phyloP scores from a whole-genome alignment of 2,797 vertebrate genomes.

The Phataginus tetradactyla region DNA sequence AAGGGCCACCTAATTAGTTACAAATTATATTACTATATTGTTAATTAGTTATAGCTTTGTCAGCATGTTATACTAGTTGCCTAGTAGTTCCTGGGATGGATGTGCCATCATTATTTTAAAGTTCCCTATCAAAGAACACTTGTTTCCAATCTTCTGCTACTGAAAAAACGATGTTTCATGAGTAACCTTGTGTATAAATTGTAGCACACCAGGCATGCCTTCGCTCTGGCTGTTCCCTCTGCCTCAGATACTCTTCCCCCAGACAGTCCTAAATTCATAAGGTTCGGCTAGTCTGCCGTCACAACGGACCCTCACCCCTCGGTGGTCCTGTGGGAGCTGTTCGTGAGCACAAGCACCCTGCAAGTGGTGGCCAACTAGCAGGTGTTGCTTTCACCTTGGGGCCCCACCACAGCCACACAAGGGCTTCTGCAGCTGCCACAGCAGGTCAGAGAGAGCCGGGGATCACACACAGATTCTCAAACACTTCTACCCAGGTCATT shows the following conservation, averaged over 20 bases:
- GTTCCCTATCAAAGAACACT: background rate
- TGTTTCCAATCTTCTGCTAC: background rate
- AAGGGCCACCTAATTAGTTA: background rate
- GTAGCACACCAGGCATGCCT: background rate
- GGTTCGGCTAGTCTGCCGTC: background rate
- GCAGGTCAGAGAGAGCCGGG: background rate
- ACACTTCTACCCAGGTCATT: background rate
- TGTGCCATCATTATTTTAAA: conserved; percentile 27
- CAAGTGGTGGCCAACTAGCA: background rate
- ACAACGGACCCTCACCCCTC: background rate
- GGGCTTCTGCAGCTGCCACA: background rate
- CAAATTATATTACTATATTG: background rate
- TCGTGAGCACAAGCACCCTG: too few species aligned
- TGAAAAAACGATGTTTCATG: background rate
- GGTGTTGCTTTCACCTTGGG: background rate
- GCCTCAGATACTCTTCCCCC: background rate
- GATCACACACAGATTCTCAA: background rate
- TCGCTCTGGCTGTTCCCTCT: background rate
- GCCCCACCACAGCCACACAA: background rate
- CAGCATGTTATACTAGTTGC: background rate
- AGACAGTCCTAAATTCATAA: background rate
- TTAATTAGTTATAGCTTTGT: background rate
- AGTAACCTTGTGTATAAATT: background rate
- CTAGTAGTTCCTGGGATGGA: background rate
- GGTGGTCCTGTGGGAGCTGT: too few species aligned